Evolutionary conservation across 2,113 vertebrate genomes (phyloP).

Genomic region (Hyaena hyaena): DNA sequence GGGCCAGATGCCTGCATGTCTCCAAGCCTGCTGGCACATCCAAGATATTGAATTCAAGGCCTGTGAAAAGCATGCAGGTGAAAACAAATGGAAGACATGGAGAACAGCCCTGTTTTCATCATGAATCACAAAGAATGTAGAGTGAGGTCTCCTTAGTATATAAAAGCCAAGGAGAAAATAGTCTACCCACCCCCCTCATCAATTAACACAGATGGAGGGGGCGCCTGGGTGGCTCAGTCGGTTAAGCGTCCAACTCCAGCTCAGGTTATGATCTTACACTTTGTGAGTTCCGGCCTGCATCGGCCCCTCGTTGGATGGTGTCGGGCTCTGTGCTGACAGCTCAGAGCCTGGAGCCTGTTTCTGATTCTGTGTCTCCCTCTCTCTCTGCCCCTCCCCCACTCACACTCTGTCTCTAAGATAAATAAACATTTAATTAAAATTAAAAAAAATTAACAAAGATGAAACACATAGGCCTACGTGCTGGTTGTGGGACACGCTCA

Average conservation of each 20-base stretch:
- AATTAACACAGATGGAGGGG: neutral
- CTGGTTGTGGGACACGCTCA: neutral
- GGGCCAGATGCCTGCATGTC: constrained; percentile 41
- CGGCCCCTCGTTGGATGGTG: too few species aligned
- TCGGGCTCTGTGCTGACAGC: too few species aligned
- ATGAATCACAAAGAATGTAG: neutral
- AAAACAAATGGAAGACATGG: neutral
- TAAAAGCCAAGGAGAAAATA: neutral
- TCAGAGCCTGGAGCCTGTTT: too few species aligned
- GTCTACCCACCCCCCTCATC: neutral
- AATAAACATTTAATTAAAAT: too few species aligned
- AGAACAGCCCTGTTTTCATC: neutral
- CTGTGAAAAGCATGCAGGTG: neutral
- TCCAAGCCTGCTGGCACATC: constrained; percentile 13
- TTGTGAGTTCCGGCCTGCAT: too few species aligned
- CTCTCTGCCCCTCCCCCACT: too few species aligned
- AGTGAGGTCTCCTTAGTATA: neutral
- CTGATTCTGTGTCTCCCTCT: too few species aligned
- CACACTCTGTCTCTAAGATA: too few species aligned
- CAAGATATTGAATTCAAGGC: constrained; percentile 32
- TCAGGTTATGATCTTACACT: too few species aligned
- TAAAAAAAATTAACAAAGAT: neutral
- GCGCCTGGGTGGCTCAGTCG: too few species aligned
- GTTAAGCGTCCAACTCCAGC: too few species aligned
- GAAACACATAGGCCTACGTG: neutral